Conservation (phyloP, 2,113 vertebrate genomes). For the Hippocampus guttulatus region DNA sequence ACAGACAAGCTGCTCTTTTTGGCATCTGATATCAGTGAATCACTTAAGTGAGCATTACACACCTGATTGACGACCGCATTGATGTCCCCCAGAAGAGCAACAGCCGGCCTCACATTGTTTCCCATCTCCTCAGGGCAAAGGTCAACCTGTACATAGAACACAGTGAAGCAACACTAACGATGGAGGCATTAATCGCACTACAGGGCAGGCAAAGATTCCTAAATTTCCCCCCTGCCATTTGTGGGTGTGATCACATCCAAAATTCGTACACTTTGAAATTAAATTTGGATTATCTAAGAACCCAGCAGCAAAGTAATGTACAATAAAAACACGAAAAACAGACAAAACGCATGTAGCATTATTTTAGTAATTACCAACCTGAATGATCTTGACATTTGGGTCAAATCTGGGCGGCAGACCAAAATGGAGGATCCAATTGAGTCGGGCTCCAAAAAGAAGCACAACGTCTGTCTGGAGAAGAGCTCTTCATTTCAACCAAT, state of each 20-base stretch:
- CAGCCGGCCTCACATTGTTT: conserved; percentile 88
- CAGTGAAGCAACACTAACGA: neutral
- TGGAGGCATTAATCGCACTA: neutral
- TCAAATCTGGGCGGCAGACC: conserved; percentile 87
- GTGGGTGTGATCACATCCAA: neutral
- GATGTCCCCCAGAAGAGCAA: conserved; percentile 84
- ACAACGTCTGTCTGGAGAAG: conserved; percentile 87
- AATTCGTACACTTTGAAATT: neutral
- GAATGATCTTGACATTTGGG: conserved; percentile 85
- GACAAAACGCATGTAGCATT: neutral
- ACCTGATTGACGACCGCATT: conserved; percentile 83
- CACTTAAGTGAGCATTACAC: conserved; percentile 5
- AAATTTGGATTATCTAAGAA: neutral
- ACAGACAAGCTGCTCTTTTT: neutral
- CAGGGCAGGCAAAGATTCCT: neutral
- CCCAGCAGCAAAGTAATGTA: neutral
- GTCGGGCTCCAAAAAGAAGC: conserved; percentile 86
- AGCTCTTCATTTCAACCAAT: conserved; percentile 72
- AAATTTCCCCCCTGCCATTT: neutral
- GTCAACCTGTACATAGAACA: conserved; percentile 77
- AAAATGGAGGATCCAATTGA: conserved; percentile 98
- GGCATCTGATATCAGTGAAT: neutral
- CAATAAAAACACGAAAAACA: neutral
- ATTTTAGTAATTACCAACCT: conserved; percentile 68
- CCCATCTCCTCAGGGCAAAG: conserved; percentile 93